Evolutionary conservation across 2,797 vertebrate genomes (phyloP), one percentile per base, ranked within the genome.

Genomic region (Lithobates pipiens): DNA sequence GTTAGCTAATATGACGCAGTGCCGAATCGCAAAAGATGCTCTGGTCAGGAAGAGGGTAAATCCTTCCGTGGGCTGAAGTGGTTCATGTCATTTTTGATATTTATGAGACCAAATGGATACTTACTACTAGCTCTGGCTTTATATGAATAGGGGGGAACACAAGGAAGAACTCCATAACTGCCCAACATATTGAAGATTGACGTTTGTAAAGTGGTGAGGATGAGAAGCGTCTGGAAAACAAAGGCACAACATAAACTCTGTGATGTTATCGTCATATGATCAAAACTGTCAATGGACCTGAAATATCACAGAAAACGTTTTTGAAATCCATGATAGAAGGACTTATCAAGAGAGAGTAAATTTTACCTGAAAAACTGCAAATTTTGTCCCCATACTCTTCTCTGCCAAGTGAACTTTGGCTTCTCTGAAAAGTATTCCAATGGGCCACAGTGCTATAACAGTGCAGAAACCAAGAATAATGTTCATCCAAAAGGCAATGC

Each of bases 351-450:
- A 23, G 18, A 57, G 5, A 21, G 21, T 21, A 23, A n/a, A 61
- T 7, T 70, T 94, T 90, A 95, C 95, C 94, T 96, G 95, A 89
- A 95, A 95, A 25, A 94, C 89, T 63, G 0, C 72, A 78, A 95
- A 96, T 72, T 95, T 96, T 82, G 87, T 91, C 75, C 85, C 87
- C 0, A 95, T 92, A 79, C 94, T 95, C 91, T 94, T 93, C 46
- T 93, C 93, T 0, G 89, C 29, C 44, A 95, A 85, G 83, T 93
- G 92, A 23, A 70, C 13, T 83, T 18, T 93, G 23, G 95, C 94
- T 87, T 95, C 92, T 13, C 93, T 92, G 63, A 94, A 94, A 25
- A 95, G 74, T 86, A 95, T 92, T 34, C 34, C 92, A 80, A 95
- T 76, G 0, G 90, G 39, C 94, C 95, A 96, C 77, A 96, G 91